Evolutionary conservation across 1,140 invertebrate genomes (phyloP).

Genomic region (Condylostylus longicornis): DNA sequence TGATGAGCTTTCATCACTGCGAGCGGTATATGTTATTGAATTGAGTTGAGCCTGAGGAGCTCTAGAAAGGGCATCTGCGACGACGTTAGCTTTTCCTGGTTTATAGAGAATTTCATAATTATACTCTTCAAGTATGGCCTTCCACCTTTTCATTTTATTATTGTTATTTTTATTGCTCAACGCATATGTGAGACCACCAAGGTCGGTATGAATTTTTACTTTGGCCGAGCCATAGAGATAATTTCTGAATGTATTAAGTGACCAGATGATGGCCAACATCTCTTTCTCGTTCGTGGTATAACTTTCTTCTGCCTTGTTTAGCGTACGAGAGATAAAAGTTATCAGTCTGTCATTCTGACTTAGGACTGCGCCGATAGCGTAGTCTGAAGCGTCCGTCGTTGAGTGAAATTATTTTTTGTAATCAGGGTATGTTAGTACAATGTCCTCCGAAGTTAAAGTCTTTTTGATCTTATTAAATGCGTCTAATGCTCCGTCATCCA

Average conservation of each 20-base stretch:
- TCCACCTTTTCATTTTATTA: slow-evolving; percentile 27
- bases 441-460: background rate
- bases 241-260: background rate
- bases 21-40: background rate
- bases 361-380: slow-evolving; percentile 17
- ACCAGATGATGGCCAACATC: background rate
- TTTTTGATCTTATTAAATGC: slow-evolving; percentile 3
- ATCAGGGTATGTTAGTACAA: slow-evolving; percentile 1
- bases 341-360: slow-evolving; percentile 15
- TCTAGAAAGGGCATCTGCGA: slow-evolving; percentile 19
- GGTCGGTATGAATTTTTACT: background rate
- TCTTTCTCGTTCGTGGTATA: slow-evolving; percentile 32
- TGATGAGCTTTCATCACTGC: background rate
- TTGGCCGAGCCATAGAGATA: background rate
- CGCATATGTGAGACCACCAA: background rate
- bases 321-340: slow-evolving; percentile 22
- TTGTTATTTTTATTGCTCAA: background rate
- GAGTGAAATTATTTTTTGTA: slow-evolving; percentile 7
- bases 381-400: slow-evolving; percentile 8
- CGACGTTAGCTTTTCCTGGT: slow-evolving; percentile 19
- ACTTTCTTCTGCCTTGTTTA: slow-evolving; percentile 23
- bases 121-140: slow-evolving; percentile 31
- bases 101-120: slow-evolving; percentile 27
- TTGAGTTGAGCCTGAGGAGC: background rate
- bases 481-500: background rate